Percentiles rank a stretch among this genome's conserved stretches.
Conservation (phyloP, 2,888 invertebrate species). For the Mythimna pallens region DNA sequence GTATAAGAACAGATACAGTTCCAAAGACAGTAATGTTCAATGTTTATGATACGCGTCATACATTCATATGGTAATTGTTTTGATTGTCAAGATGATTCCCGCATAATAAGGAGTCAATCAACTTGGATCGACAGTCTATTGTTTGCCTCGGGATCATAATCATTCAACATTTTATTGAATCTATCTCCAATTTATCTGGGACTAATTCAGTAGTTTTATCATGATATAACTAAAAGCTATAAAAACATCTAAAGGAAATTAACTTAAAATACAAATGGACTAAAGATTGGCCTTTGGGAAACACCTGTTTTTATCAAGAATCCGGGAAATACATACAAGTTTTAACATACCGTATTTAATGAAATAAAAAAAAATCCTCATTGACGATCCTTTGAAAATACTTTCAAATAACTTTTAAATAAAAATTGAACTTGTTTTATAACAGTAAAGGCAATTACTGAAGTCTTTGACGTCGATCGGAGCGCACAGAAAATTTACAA, state of each 20-base stretch:
- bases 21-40: conserved; percentile 11
- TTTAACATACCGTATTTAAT: background rate
- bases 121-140: conserved; percentile 15
- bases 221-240: background rate
- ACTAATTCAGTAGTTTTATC: background rate
- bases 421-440: conserved; percentile 6
- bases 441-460: conserved; percentile 28
- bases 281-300: background rate
- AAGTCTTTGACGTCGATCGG: conserved; percentile 29
- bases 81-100: conserved; percentile 28
- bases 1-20: conserved; percentile 10
- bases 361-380: background rate
- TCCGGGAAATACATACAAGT: background rate
- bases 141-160: conserved; percentile 10
- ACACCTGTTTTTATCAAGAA: background rate
- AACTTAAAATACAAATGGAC: background rate
- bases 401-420: background rate
- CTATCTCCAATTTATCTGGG: background rate
- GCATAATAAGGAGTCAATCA: conserved; percentile 25
- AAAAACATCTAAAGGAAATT: background rate
- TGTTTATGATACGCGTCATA: conserved; percentile 21
- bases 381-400: conserved; percentile 1
- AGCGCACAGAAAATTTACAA: conserved; percentile 28
- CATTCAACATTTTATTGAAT: background rate
- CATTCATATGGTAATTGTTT: conserved; percentile 28